Conservation (phyloP, 2,888 invertebrate species). For the Thysanoteuthis rhombus region DNA sequence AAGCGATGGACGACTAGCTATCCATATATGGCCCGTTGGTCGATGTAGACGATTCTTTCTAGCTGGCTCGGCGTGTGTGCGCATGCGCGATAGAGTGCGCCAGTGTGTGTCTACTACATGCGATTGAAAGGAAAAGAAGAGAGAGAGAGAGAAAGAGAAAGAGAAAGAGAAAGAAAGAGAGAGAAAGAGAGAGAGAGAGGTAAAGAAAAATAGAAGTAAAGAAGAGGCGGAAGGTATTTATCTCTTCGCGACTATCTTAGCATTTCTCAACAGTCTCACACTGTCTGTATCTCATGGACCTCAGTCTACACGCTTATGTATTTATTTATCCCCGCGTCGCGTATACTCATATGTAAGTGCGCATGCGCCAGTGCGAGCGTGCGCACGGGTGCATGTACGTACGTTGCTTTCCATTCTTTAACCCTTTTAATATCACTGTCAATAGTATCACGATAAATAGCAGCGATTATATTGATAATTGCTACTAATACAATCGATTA, state of each 20-base stretch:
- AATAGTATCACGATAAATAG: too few relatives aligned
- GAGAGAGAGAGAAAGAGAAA: neutral
- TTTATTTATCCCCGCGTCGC: too few relatives aligned
- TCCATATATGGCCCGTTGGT: conserved; percentile 29
- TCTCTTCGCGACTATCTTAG: neutral
- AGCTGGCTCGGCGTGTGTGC: neutral
- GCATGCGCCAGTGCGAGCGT: too few relatives aligned
- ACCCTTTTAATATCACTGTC: too few relatives aligned
- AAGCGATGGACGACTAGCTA: conserved; percentile 28
- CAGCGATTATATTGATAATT: too few relatives aligned
- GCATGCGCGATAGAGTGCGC: neutral
- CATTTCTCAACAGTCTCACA: neutral
- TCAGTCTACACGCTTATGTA: too few relatives aligned
- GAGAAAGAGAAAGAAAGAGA: neutral
- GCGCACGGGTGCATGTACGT: too few relatives aligned
- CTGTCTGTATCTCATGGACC: neutral
- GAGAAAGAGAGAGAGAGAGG: neutral
- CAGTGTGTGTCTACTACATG: neutral
- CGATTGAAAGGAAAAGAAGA: neutral
- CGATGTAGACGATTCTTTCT: neutral
- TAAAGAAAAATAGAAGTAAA: neutral
- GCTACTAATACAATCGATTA: too few relatives aligned
- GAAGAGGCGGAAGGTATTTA: neutral
- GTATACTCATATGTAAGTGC: too few relatives aligned
- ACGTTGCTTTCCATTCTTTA: too few relatives aligned